Base-by-base conservation (phyloP, 2,888 invertebrate genomes). In the Caenorhabditis sp. region DNA sequence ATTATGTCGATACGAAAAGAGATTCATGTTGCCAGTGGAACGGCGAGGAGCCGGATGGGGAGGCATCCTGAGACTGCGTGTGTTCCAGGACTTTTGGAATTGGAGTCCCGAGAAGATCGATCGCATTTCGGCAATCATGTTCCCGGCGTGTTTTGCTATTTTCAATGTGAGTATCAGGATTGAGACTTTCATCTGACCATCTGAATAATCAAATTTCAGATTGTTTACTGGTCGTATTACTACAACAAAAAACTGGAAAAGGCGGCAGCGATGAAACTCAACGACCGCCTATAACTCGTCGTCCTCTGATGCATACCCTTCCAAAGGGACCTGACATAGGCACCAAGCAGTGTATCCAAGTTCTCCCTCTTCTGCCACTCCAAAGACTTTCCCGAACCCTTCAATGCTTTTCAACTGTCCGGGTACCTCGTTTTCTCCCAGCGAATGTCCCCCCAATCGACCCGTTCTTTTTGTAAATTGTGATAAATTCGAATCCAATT, bases 91-190 rank as follows among this genome's bases (percentile, higher is more conserved):
- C 13, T 50, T 81, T 20, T 74, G 80, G 76, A 77, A 80, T 18
- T 88, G 88, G 88, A 85, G 87, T 15, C 89, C 90, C n/a, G 88
- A 89, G 61, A 87, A 85, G 47, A 89, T 90, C 60, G 90, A 91
- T 64, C 84, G 82, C 40, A 69, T 89, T 15, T 89, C 89, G 40
- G 83, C 85, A 9, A 85, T 91, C 55, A 82, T 85, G 35, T 92
- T 92, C 61, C 91, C 91, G 18, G 87, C 90, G 15, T 82, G 85
- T 40, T 92, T 91, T 74, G 88, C 91, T n/a, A 80, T 92, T 55
- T 91, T 92, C 78, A 92, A 91, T 82, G 90, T 90, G 60, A 83
- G 88, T 77, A 9, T 13, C 6, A 37, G 13, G 13, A 37, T 65
- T 35, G 1, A 26, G 28, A 6, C 1, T 58, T 18, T n/a, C n/a